Conservation (phyloP, 2,113 vertebrate species). For the Gnathonemus longibarbis region DNA sequence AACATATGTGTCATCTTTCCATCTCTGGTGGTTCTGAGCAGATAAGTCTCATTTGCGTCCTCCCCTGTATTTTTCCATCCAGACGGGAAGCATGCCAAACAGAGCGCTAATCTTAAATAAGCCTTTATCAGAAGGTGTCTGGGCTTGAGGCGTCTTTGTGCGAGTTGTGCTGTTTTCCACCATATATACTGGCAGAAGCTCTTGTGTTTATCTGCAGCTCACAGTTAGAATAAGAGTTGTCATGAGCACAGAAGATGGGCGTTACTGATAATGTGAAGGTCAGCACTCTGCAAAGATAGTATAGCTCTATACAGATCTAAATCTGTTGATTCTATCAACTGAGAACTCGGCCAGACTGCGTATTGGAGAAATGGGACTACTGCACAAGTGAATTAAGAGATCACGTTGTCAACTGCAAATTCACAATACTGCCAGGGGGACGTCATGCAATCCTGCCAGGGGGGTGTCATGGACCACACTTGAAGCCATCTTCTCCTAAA, state of each 20-base stretch:
- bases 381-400: neutral
- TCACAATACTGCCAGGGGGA: neutral
- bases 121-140: neutral
- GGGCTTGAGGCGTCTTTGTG: neutral
- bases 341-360: neutral
- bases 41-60: conserved; percentile 71
- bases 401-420: neutral
- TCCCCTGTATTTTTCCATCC: conserved; percentile 55
- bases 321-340: neutral
- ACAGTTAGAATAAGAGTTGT: neutral
- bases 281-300: neutral
- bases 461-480: neutral
- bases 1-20: conserved; percentile 60
- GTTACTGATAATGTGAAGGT: neutral
- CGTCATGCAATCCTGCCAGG: neutral
- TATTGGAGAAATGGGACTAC: neutral
- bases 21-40: conserved; percentile 62
- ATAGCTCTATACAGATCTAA: neutral
- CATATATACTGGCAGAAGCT: neutral
- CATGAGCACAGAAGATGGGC: neutral
- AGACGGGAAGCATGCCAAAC: conserved; percentile 53
- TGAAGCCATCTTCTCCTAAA: neutral
- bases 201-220: neutral
- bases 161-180: neutral
- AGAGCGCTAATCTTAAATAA: neutral